Evolutionary conservation across 2,797 vertebrate species (phyloP).

Genomic region (Bucorvus abyssinicus): DNA sequence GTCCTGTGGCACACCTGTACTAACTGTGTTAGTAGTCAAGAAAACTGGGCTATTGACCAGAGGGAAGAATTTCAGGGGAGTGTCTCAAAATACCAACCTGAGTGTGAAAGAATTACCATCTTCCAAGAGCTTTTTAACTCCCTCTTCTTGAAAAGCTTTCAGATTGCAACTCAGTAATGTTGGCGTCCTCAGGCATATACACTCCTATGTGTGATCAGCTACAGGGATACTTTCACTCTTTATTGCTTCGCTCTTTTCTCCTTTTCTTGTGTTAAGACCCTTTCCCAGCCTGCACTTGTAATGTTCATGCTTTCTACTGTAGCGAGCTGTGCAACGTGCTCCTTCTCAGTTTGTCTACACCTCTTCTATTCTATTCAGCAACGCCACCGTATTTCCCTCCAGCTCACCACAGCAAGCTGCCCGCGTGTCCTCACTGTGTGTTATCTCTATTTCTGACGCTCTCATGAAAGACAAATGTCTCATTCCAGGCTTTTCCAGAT

Average conservation of each 20-base stretch:
- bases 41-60: background rate
- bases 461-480: too few relatives aligned
- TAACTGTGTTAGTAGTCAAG: background rate
- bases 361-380: background rate
- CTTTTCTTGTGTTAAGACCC: too few relatives aligned
- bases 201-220: background rate
- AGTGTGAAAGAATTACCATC: background rate
- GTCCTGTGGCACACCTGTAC: background rate
- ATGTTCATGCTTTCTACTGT: background rate
- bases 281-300: background rate
- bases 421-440: too few relatives aligned
- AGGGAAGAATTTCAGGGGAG: background rate
- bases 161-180: background rate
- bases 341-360: too few relatives aligned
- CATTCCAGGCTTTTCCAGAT: too few relatives aligned
- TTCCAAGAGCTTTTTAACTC: background rate
- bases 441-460: too few relatives aligned
- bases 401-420: background rate
- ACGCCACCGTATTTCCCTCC: background rate
- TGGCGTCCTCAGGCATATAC: background rate
- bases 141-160: background rate
- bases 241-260: background rate
- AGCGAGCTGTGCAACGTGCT: too few relatives aligned
- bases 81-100: background rate
- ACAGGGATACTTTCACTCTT: too few relatives aligned